Evolutionary conservation across 2,888 invertebrate genomes (phyloP), one percentile per base, ranked within the genome.

Genomic region (Ochropacha duplaris): DNA sequence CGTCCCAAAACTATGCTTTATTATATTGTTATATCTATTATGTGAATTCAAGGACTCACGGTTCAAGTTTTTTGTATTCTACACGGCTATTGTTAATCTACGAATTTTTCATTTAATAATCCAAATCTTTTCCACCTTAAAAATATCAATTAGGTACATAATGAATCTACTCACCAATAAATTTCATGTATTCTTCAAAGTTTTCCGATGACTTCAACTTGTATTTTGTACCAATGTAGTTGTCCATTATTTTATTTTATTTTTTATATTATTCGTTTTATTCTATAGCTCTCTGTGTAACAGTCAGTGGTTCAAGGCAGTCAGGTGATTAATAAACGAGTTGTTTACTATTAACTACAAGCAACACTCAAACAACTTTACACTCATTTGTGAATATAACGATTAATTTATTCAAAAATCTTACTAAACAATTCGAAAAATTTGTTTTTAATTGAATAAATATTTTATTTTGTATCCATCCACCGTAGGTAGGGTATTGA

Each of bases 161-260:
- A 6, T 44, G 39, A 28, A 22, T 8, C 14, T 9, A 75, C 86
- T 83, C 31, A 87, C 87, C 83, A 31, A 87, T 80, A 70, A 74
- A 83, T 58, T 87, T 87, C 22, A 88, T 64, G 62, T 87, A 88
- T 2, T 85, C 85, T 2, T 88, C 87, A 59, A 88, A 88, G 56
- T 87, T 79, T 1, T 87, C 84, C 26, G 88, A 88, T 1, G 79
- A 68, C 65, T 77, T 84, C 55, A 88, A 70, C 54, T 79, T 83
- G 60, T 87, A 88, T 68, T 78, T 83, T 49, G 78, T 76, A 22
- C 79, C 81, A 0, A 84, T 4, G 60, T 69, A 82, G 54, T 67
- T 66, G 2, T 87, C 82, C 75, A 83, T 74, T 19, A 26, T 59
- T n/a, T 49, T 24, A n/a, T n/a, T n/a, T n/a, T 60, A 64, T 65